Base-by-base conservation (phyloP, 30 jellyfish, hydroid and myxozoan species). In the Calvadosia cruxmelitensis region DNA sequence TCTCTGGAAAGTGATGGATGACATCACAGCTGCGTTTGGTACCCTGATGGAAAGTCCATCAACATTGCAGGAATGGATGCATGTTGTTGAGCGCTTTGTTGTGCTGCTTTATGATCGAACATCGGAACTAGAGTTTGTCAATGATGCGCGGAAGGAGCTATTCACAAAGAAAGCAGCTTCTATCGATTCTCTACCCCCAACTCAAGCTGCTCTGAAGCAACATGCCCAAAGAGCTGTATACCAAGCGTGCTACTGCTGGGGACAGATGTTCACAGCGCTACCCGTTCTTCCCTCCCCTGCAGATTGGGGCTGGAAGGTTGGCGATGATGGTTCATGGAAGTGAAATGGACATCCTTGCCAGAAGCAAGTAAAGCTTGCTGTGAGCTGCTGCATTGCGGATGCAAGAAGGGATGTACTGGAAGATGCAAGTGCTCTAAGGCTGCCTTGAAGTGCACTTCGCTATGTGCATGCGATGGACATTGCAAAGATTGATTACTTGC, bases 161-260 rank as follows among this genome's bases (percentile, higher is more conserved):
- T 78, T 78, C 63, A 53, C 76, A n/a, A 68, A 78, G 68, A 78
- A 53, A 50, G 24, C 64, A 0, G 33, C 77, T 34, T 48, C 68
- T n/a, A 61, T 78, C 31, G 78, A 78, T 23, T 5, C 32, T 25
- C 16, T 78, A 20, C 92, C 77, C n/a, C 83, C 92, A 5, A 74
- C 84, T 32, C 32, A 30, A 27, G 79, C 57, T 65, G 79, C 86
- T 27, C 68, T 77, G 1, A 13, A 20, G 13, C 89, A 66, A 48
- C 89, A 77, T 20, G 32, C 33, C 27, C 49, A 31, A 28, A 27
- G 75, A 49, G 81, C 82, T 2, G 52, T 35, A 10, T 69, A 29
- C 42, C 78, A 53, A 57, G 84, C 78, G 3, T 77, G 71, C 57
- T 70, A 49, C 49, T 50, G 49, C 1, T 74, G 79, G 84, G 69